These are phyloP conservation scores for Anguilla megastoma DNA, from an alignment of 2,797 vertebrate genomes.

Conservation along the genomic window DNA sequence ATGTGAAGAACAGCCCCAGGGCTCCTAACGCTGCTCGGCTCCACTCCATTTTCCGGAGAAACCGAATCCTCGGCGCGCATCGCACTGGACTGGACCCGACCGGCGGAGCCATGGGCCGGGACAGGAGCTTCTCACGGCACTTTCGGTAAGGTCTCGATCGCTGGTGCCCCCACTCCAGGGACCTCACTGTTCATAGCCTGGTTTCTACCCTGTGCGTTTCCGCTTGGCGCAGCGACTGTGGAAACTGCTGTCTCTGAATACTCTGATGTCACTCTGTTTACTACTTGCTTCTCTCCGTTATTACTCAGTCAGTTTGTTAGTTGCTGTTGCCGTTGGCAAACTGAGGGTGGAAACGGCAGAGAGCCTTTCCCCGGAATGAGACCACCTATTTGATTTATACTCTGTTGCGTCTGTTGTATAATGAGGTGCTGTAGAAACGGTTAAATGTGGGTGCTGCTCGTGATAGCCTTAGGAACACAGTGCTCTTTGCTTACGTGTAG, in stretches of 20 bases:
- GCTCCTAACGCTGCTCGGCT: slow-evolving; percentile 41
- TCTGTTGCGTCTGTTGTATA: too few species aligned
- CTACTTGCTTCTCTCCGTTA: neutral
- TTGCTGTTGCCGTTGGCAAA: slow-evolving; percentile 9
- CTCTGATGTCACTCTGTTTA: neutral
- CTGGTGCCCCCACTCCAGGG: neutral
- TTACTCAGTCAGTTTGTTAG: slow-evolving; percentile 1
- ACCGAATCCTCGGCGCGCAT: slow-evolving; percentile 42
- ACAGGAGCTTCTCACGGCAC: slow-evolving; percentile 88
- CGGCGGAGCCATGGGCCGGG: slow-evolving; percentile 80
- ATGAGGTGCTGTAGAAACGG: too few species aligned
- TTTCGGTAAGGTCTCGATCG: slow-evolving; percentile 80
- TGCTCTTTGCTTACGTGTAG: neutral
- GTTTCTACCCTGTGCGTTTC: neutral
- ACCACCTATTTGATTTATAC: neutral
- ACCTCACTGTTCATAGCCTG: neutral
- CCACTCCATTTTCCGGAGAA: neutral
- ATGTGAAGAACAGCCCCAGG: slow-evolving; percentile 53
- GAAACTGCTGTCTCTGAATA: neutral
- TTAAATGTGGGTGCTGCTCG: too few species aligned
- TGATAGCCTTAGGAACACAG: too few species aligned
- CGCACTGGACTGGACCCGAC: slow-evolving; percentile 53
- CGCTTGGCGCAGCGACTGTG: neutral
- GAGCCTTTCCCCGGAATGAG: neutral
- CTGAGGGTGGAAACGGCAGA: neutral